phyloP scores from a whole-genome alignment of 2,797 vertebrate species.

The Harpagifer antarcticus region DNA sequence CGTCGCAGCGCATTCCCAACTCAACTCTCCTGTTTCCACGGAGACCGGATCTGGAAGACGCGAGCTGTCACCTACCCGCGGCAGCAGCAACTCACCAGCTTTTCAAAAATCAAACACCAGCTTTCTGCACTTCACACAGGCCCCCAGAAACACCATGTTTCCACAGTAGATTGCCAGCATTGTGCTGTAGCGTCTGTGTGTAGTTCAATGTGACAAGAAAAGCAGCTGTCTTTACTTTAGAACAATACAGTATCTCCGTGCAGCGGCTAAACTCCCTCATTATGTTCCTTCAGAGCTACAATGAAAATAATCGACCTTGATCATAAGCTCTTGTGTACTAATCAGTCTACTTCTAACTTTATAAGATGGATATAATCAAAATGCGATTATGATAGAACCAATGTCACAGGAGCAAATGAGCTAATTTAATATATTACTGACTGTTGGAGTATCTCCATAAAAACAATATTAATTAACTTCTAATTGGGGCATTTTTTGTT shows the following conservation, averaged over 20 bases:
- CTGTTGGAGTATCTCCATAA: constrained; percentile 49
- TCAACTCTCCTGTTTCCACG: constrained; percentile 68
- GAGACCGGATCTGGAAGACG: constrained; percentile 70
- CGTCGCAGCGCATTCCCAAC: constrained; percentile 34
- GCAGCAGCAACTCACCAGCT: constrained; percentile 57
- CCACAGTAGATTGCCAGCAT: constrained; percentile 71
- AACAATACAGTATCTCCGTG: constrained; percentile 64
- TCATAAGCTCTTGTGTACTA: constrained; percentile 62
- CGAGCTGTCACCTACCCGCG: constrained; percentile 66
- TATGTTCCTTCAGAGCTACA: constrained; percentile 44
- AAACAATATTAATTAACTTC: constrained; percentile 52
- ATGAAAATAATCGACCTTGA: constrained; percentile 71
- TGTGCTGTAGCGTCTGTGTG: constrained; percentile 63
- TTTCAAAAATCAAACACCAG: constrained; percentile 72
- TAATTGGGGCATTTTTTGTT: constrained; percentile 54
- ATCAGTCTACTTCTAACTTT: constrained; percentile 55
- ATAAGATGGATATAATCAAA: constrained; percentile 61
- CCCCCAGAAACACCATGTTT: constrained; percentile 59
- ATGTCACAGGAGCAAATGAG: constrained; percentile 45
- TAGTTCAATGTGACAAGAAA: constrained; percentile 68
- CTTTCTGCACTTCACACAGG: constrained; percentile 56
- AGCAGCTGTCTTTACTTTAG: constrained; percentile 71
- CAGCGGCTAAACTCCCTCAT: constrained; percentile 51
- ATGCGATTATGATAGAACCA: constrained; percentile 40
- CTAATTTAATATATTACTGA: constrained; percentile 43